phyloP scores from a whole-genome alignment of 1,140 invertebrate genomes.

The Drosophila sproati region DNA sequence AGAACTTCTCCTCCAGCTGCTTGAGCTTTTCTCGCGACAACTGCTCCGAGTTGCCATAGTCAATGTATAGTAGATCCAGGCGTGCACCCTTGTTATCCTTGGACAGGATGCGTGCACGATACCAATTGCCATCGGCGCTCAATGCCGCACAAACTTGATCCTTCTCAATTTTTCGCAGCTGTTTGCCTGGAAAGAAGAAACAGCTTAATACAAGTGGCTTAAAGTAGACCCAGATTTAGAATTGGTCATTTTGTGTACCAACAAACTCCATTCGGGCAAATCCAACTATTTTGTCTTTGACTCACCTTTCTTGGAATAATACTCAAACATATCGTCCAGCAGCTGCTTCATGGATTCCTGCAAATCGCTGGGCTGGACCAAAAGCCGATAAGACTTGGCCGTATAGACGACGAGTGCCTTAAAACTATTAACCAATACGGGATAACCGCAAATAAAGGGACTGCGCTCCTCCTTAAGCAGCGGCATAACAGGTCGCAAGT shows the following conservation, averaged over 20 bases:
- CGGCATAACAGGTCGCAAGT: slow-evolving; percentile 75
- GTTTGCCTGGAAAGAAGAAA: slow-evolving; percentile 39
- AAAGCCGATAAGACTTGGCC: slow-evolving; percentile 85
- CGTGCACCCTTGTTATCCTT: slow-evolving; percentile 75
- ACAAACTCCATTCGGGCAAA: too few relatives aligned
- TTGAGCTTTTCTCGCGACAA: slow-evolving; percentile 85
- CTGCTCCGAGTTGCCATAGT: slow-evolving; percentile 91
- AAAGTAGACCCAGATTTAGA: too few relatives aligned
- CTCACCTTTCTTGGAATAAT: slow-evolving; percentile 84
- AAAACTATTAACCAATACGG: slow-evolving; percentile 63
- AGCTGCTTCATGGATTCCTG: slow-evolving; percentile 80
- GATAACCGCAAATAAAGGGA: slow-evolving; percentile 61
- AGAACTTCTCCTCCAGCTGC: slow-evolving; percentile 86
- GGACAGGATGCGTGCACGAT: slow-evolving; percentile 87
- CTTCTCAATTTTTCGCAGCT: slow-evolving; percentile 53
- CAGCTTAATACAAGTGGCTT: background rate
- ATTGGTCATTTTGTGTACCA: too few relatives aligned
- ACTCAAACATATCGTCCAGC: slow-evolving; percentile 86
- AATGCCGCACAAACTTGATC: slow-evolving; percentile 87
- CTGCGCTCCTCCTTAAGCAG: slow-evolving; percentile 71
- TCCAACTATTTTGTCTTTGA: background rate
- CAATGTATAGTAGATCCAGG: slow-evolving; percentile 88
- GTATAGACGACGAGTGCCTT: slow-evolving; percentile 60
- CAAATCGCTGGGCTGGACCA: slow-evolving; percentile 86
- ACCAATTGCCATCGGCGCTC: slow-evolving; percentile 89